Evolutionary conservation across 2,113 vertebrate species (phyloP), one percentile per base, ranked within the genome.

Genomic region (Toxotes chatareus): DNA sequence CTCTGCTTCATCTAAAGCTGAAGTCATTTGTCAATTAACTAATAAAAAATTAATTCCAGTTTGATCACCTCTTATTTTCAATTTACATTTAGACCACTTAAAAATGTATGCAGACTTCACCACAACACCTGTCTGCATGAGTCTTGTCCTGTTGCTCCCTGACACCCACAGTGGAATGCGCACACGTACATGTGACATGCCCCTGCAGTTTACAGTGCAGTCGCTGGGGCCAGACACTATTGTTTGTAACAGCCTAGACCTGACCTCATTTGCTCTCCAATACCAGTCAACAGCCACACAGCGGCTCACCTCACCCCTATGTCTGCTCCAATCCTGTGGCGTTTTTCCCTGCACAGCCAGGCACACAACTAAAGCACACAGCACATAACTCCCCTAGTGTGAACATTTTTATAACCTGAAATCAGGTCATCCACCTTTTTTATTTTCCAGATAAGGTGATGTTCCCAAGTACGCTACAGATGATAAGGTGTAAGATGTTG

Each of bases 191-290:
- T 61, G 13, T 64, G 76, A 23, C 40, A 23, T 42, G 36, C 31
- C 31, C 2, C 5, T 16, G 17, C 46, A 23, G 66, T 74, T 74
- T 66, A 13, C 64, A 49, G 60, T 51, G 7, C 53, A 42, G 51
- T 55, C 34, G 8, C 51, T 46, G 34, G 11, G n/a, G 53, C 7
- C 56, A 47, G n/a, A 62, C 51, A 49, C 84, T 88, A 79, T 88
- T 42, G 10, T 42, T 8, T 66, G 36, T 55, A n/a, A 81, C 67
- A 62, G 73, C 60, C 63, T 38, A 27, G 56, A 56, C 19, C 57
- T 91, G 86, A 86, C 84, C 86, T 90, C 46, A 70, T 4, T 62
- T 76, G 69, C 72, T 79, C 76, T 73, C 12, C 14, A 55, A 67
- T 60, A 77, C 9, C 63, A 65, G 49, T 75, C 44, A 64, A 65